Conservation (phyloP, 2,797 vertebrate species). For the Esox masquinongy region DNA sequence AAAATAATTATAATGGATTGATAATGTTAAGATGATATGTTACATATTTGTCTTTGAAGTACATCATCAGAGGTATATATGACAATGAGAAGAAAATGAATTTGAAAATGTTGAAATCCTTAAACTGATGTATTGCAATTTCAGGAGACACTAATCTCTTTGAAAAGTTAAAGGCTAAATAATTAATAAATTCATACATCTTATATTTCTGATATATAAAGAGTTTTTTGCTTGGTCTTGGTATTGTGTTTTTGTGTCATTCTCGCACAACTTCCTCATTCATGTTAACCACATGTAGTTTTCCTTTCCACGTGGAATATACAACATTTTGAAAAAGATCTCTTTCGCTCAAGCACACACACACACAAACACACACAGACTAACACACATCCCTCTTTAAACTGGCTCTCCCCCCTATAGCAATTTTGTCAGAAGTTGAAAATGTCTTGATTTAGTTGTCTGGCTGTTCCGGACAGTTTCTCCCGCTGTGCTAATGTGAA, state of each 20-base stretch:
- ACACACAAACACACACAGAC: background rate
- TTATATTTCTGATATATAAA: constrained; percentile 33
- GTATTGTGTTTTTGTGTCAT: constrained; percentile 31
- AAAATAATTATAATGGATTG: background rate
- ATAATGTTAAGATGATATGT: constrained; percentile 6
- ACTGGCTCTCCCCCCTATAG: constrained; percentile 76
- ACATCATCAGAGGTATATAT: constrained; percentile 10
- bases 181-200: constrained; percentile 22
- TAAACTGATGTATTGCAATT: constrained; percentile 24
- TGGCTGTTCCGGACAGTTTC: constrained; percentile 97
- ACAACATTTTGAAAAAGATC: constrained; percentile 59
- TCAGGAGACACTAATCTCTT: constrained; percentile 31
- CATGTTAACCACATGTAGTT: constrained; percentile 62
- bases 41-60: background rate
- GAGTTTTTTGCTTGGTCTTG: constrained; percentile 45
- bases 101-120: constrained; percentile 25
- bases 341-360: constrained; percentile 27
- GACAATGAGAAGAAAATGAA: background rate
- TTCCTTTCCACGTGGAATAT: constrained; percentile 63
- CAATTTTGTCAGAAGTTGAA: constrained; percentile 99
- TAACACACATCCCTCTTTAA: constrained; percentile 65
- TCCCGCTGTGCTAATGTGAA: constrained; percentile 98
- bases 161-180: constrained; percentile 30
- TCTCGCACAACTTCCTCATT: constrained; percentile 61
- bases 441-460: constrained; percentile 99